These are phyloP conservation scores for Perdix hodgsoniae DNA, from an alignment of 2,797 vertebrate species.

Conservation along the genomic window DNA sequence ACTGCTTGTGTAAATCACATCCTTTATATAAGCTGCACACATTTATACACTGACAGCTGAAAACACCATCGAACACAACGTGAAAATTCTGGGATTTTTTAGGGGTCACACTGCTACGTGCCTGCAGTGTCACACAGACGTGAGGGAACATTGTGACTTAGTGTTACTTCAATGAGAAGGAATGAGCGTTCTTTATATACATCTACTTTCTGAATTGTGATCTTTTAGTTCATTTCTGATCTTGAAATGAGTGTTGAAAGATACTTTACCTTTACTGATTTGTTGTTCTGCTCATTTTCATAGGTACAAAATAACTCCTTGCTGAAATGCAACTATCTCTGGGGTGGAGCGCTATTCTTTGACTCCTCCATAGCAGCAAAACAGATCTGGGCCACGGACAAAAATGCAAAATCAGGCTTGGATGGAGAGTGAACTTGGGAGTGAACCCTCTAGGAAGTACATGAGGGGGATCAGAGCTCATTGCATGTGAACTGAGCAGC, in stretches of 20 bases:
- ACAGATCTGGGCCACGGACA: background rate
- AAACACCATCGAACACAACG: background rate
- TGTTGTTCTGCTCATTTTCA: background rate
- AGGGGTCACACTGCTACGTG: background rate
- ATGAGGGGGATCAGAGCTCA: background rate
- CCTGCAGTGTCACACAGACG: background rate
- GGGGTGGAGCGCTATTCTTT: conserved; percentile 25
- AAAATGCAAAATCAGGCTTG: background rate
- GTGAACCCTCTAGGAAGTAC: background rate
- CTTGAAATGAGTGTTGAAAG: accelerated
- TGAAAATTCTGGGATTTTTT: background rate
- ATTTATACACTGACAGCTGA: background rate
- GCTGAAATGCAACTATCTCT: background rate
- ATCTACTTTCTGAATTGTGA: background rate
- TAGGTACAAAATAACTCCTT: background rate
- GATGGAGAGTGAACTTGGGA: background rate
- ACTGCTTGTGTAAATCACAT: background rate
- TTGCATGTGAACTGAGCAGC: background rate
- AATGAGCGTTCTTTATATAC: background rate
- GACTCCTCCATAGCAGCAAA: background rate
- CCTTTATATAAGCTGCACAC: background rate
- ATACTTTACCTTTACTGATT: background rate
- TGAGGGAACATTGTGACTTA: background rate
- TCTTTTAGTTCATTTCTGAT: background rate
- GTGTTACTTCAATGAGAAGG: background rate